Conservation (phyloP, 2,113 vertebrate genomes). For the Numida meleagris region DNA sequence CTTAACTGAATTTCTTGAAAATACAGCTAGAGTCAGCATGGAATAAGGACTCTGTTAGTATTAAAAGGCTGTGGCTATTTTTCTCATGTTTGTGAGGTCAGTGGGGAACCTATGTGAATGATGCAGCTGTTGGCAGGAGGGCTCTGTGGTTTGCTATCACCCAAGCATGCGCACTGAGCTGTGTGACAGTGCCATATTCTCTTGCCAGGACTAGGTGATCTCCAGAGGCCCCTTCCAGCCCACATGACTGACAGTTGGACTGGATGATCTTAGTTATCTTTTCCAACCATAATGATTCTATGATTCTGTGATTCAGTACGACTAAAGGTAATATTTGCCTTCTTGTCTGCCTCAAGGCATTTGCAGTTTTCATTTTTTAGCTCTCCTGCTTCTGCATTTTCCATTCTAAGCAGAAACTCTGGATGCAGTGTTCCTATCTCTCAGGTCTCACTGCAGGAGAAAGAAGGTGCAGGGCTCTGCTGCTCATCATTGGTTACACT, state of each 20-base stretch:
- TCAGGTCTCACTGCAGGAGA: neutral
- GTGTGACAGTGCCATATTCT: neutral
- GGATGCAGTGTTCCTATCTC: neutral
- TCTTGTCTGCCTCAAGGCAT: neutral
- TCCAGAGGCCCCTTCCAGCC: neutral
- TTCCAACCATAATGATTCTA: neutral
- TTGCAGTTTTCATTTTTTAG: neutral
- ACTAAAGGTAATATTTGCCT: neutral
- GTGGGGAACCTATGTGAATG: neutral
- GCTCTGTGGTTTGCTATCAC: neutral
- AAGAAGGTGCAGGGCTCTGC: rapidly evolving
- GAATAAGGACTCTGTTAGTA: neutral
- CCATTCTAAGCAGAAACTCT: neutral
- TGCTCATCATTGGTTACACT: rapidly evolving
- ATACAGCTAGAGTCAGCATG: neutral
- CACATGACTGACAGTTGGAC: too few species aligned
- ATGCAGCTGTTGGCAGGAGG: neutral
- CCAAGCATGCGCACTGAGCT: neutral
- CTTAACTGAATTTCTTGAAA: neutral
- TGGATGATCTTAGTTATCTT: too few species aligned
- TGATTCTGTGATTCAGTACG: neutral
- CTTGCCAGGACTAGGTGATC: neutral
- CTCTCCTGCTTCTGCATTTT: neutral
- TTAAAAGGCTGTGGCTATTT: neutral
- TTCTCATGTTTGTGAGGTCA: neutral